Conservation (phyloP, 2,113 vertebrate species). For the Ursus arctos region DNA sequence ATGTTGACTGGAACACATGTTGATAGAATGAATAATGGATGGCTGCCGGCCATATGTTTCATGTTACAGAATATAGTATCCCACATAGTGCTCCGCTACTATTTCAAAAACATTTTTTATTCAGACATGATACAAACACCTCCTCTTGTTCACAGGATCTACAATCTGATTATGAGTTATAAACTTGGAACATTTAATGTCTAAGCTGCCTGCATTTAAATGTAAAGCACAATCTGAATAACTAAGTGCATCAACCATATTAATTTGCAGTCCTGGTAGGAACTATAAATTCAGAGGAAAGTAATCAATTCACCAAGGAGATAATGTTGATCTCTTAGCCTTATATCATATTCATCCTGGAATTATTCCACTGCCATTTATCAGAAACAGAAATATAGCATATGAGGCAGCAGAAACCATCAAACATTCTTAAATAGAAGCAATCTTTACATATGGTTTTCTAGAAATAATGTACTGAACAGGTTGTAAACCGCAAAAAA, state of each 20-base stretch:
- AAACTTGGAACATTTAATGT: conserved; percentile 40
- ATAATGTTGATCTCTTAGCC: conserved; percentile 67
- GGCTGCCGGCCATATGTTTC: neutral
- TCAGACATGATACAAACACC: neutral
- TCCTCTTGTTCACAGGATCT: conserved; percentile 16
- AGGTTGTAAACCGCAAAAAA: conserved; percentile 26
- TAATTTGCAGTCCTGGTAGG: conserved; percentile 60
- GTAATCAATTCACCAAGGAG: conserved; percentile 74
- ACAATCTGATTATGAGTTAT: conserved; percentile 61
- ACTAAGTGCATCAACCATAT: neutral
- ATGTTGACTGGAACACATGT: neutral
- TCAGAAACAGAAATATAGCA: conserved; percentile 68
- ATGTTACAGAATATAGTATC: neutral
- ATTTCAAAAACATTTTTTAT: conserved; percentile 56
- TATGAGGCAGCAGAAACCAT: conserved; percentile 49
- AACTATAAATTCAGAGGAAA: conserved; percentile 70
- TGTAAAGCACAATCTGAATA: conserved; percentile 64
- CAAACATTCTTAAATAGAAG: conserved; percentile 59
- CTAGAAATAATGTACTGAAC: conserved; percentile 45
- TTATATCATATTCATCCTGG: conserved; percentile 63
- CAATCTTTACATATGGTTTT: conserved; percentile 60
- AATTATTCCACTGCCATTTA: conserved; percentile 59
- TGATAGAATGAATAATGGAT: neutral
- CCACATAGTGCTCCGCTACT: neutral
- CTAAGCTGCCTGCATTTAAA: conserved; percentile 36